Evolutionary conservation across 2,888 invertebrate genomes (phyloP).

Genomic region (Rhabditophanes sp.): DNA sequence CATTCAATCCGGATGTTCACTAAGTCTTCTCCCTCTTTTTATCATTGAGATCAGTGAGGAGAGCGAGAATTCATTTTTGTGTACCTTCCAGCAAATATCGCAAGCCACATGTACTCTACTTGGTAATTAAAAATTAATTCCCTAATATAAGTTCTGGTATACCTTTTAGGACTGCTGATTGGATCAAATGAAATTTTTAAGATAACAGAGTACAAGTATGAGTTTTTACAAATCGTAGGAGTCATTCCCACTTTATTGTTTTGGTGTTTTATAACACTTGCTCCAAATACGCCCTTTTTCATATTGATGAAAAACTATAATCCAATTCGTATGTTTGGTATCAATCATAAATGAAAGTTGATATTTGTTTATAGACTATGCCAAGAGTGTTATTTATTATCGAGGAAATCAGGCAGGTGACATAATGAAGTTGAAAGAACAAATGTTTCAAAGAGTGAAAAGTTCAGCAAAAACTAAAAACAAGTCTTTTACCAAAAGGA

Average conservation of each 20-base stretch:
- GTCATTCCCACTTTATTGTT: conserved; percentile 21
- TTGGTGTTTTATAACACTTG: conserved; percentile 17
- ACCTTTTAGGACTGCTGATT: conserved; percentile 29
- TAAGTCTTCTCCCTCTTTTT: conserved; percentile 38
- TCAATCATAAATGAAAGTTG: no score
- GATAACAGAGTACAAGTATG: conserved; percentile 14
- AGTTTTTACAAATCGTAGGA: conserved; percentile 16
- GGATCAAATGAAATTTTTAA: conserved; percentile 31
- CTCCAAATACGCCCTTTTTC: conserved; percentile 27
- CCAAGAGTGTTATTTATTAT: no score
- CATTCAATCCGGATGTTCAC: conserved; percentile 30
- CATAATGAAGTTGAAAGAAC: conserved; percentile 5
- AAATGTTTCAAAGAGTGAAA: conserved; percentile 2
- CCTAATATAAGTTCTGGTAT: no score
- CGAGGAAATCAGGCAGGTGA: no score
- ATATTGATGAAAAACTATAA: conserved; percentile 11
- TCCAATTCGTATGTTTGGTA: no score
- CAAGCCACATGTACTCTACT: conserved; percentile 35
- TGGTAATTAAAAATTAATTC: no score
- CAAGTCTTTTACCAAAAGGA: conserved; percentile 12
- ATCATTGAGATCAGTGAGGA: conserved; percentile 31
- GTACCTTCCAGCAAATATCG: conserved; percentile 33
- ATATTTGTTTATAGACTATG: no score
- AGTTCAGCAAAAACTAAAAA: conserved; percentile 8
- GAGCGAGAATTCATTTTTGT: conserved; percentile 24